phyloP scores from a whole-genome alignment of 1,140 invertebrate genomes.

The Pygmarrhopalites habei region DNA sequence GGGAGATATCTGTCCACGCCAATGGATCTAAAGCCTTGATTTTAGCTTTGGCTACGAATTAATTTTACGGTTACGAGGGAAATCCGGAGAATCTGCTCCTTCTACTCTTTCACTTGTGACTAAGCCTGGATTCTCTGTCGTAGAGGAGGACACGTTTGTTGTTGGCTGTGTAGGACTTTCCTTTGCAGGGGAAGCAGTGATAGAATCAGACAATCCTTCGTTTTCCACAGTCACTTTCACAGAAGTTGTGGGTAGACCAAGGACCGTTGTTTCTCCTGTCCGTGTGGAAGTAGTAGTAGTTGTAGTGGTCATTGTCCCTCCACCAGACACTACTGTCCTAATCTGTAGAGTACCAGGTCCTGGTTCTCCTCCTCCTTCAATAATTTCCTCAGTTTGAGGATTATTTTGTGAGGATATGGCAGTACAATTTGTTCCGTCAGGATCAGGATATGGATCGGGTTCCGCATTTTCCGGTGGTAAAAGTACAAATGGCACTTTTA shows the following conservation, averaged over 20 bases:
- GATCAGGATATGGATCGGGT: conserved; percentile 34
- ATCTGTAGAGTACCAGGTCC: neutral
- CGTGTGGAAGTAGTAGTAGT: neutral
- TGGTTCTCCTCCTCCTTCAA: neutral
- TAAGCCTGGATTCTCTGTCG: neutral
- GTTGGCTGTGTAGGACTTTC: neutral
- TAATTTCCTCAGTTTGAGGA: neutral
- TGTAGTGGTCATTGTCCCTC: neutral
- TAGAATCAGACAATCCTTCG: neutral
- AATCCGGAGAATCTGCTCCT: neutral
- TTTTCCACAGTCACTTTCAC: neutral
- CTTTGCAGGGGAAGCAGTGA: neutral
- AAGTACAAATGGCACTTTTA: conserved; percentile 40
- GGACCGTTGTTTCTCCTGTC: neutral
- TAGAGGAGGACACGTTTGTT: neutral
- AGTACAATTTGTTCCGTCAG: neutral
- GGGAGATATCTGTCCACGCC: neutral
- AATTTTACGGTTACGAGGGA: neutral
- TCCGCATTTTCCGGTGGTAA: conserved; percentile 37
- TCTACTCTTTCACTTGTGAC: neutral
- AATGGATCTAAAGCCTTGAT: neutral
- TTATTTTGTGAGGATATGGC: neutral
- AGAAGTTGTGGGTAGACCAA: neutral
- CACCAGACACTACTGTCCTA: neutral
- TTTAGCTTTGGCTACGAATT: neutral